Base-by-base conservation (phyloP, 2,113 vertebrate species). In the Aramus guarauna region DNA sequence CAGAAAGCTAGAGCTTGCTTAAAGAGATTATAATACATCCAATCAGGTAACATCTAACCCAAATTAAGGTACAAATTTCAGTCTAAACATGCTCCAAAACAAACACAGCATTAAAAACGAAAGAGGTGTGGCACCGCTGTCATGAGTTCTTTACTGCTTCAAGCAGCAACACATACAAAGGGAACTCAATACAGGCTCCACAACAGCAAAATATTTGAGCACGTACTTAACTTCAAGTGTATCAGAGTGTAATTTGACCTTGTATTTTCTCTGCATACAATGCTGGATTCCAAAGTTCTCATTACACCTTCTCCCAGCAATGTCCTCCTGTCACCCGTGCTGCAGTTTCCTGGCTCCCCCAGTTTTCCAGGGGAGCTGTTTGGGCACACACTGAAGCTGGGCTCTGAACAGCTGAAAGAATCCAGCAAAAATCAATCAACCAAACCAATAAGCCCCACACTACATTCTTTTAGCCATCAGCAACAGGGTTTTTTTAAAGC, bases 361-460 rank as follows among this genome's bases (percentile, higher is more conserved):
- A 48, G 36, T 68, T 82, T 39, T 73, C 16, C 71, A 45, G 19
- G 6, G n/a, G n/a, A 75, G 50, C 26, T 69, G 9, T 53, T 1
- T 39, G 36, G 36, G 43, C 17, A 23, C 13, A 13, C 0, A 3
- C 37, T 3, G 18, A 80, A 59, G 63, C 23, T 63, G 24, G 73
- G 14, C 32, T 80, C 75, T 88, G 72, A 58, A 36, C 34, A 62
- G 24, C 21, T 45, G 22, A 87, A 79, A 73, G 18, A 88, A 53
- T 4, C 45, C 72, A 88, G 32, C 20, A 91, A 22, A 19, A 63
- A 63, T 3, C 73, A 73, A 29, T 16, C 32, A 82, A 11, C 1
- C 18, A 56, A 60, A 43, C 9, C 26, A 55, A 12, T 37, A 37
- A 77, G 3, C 2, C 10, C 6, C 24, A 53, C 0, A 0, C n/a